Conservation (phyloP, 1,140 invertebrate genomes). For the Zaprionus vittiger region DNA sequence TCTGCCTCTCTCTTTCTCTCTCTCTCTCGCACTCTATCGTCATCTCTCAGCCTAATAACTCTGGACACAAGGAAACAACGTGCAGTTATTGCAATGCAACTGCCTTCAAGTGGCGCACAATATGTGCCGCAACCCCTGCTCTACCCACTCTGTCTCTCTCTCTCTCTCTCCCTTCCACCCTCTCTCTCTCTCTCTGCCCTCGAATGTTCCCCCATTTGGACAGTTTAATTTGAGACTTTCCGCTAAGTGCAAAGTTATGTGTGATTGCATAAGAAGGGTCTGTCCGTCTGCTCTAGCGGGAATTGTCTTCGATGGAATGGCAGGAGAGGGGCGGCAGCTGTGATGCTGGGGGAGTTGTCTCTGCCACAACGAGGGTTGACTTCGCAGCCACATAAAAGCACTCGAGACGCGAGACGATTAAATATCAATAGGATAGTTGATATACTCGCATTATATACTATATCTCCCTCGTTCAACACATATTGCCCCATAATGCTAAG, state of each 20-base stretch:
- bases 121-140: neutral
- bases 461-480: neutral
- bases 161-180: neutral
- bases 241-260: conserved; percentile 81
- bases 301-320: conserved; percentile 3
- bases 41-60: neutral
- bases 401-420: conserved; percentile 13
- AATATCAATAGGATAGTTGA: conserved; percentile 25
- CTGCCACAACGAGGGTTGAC: conserved; percentile 24
- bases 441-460: neutral
- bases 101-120: conserved; percentile 1
- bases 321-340: neutral
- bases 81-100: conserved; percentile 55
- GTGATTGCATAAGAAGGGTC: conserved; percentile 64
- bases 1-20: neutral
- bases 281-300: neutral
- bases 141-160: neutral
- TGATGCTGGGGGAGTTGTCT: neutral
- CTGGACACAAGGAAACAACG: conserved; percentile 50
- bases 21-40: neutral
- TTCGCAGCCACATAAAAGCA: neutral
- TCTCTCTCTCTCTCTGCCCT: conserved; percentile 19
- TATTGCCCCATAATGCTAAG: conserved; percentile 21
- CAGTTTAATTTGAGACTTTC: conserved; percentile 77
- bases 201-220: conserved; percentile 44